Percentiles rank a stretch among this genome's conserved stretches.
Evolutionary conservation across 2,113 vertebrate species (phyloP).

Genomic region (Trichechus manatus): DNA sequence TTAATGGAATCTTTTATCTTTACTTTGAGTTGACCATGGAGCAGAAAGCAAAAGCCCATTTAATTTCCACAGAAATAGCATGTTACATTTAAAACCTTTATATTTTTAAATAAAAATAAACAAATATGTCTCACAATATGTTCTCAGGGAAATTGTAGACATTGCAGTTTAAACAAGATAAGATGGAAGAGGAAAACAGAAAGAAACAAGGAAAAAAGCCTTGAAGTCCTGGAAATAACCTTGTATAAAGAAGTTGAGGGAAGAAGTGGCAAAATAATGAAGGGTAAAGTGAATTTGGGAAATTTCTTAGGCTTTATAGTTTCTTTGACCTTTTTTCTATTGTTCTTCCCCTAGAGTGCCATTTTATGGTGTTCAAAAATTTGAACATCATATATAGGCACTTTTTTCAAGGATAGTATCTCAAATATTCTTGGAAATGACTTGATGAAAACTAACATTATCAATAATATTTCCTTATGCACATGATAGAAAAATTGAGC

Average conservation of each 20-base stretch:
- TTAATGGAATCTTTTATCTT: conserved; percentile 88
- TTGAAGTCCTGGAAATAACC: neutral
- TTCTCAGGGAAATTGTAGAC: neutral
- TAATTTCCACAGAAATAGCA: conserved; percentile 78
- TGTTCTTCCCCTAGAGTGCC: neutral
- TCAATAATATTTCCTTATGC: neutral
- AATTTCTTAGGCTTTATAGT: neutral
- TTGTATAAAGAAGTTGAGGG: neutral
- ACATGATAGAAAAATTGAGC: neutral
- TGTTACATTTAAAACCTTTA: conserved; percentile 68
- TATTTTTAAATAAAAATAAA: conserved; percentile 69
- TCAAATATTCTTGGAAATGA: neutral
- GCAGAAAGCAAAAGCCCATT: conserved; percentile 83
- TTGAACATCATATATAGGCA: neutral
- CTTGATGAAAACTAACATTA: neutral
- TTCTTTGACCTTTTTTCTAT: neutral
- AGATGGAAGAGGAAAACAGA: neutral
- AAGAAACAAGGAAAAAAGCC: fast-evolving
- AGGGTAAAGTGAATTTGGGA: neutral
- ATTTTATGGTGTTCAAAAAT: neutral
- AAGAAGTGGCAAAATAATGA: neutral
- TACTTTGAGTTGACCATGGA: conserved; percentile 88
- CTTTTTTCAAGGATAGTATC: neutral
- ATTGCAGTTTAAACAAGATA: neutral
- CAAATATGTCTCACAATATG: conserved; percentile 1